These are phyloP conservation scores for Synanthedon tipuliformis DNA, from an alignment of 2,888 invertebrate species.

Conservation along the genomic window DNA sequence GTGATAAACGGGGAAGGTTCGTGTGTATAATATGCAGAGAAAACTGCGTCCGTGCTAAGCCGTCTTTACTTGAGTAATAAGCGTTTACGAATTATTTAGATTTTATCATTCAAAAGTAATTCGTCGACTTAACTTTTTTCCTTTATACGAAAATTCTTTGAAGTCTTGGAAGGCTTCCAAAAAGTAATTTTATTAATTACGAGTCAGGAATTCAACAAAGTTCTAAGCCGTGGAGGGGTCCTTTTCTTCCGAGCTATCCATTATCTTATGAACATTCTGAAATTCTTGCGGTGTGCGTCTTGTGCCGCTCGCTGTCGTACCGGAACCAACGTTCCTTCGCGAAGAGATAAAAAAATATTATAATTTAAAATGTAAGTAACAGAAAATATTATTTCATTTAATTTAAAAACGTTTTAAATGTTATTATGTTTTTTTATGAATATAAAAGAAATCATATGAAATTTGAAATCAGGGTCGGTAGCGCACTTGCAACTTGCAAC, in stretches of 20 bases:
- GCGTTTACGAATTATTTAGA: conserved; percentile 54
- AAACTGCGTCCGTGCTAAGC: no score
- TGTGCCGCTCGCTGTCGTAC: neutral
- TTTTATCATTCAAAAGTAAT: conserved; percentile 67
- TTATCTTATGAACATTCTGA: conserved; percentile 70
- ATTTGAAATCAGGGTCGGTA: no score
- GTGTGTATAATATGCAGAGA: no score
- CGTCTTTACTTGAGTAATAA: conserved; percentile 16
- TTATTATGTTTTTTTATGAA: no score
- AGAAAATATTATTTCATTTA: neutral
- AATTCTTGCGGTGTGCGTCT: conserved; percentile 58
- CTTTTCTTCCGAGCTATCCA: conserved; percentile 67
- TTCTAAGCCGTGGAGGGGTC: conserved; percentile 59
- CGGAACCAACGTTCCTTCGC: neutral
- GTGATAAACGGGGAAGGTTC: no score
- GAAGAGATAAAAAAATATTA: neutral
- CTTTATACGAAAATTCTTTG: conserved; percentile 68
- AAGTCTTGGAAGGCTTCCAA: conserved; percentile 68
- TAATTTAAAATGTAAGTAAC: neutral
- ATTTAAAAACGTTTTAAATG: neutral
- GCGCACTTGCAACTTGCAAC: no score
- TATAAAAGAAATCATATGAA: no score
- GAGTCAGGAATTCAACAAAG: conserved; percentile 69
- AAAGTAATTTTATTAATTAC: conserved; percentile 72
- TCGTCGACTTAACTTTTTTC: conserved; percentile 69